Percentiles rank a stretch among this genome's conserved stretches.
phyloP scores from a whole-genome alignment of 92 coral and sea anemone genomes.

The Paramuricea clavata region DNA sequence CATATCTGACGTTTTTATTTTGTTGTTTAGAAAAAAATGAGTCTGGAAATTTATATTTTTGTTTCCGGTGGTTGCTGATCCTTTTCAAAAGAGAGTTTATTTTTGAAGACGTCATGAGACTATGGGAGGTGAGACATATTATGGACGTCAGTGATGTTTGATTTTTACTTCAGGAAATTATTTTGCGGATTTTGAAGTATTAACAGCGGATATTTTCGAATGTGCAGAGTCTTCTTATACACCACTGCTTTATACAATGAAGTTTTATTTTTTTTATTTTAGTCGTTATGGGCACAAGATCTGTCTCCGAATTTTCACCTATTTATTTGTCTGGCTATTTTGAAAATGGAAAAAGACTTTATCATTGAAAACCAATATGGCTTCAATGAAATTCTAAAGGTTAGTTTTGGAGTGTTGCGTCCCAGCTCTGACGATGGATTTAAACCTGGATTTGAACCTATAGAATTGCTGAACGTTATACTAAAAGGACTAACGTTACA shows the following conservation, averaged over 20 bases:
- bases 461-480: no score
- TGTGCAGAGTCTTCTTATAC: no score
- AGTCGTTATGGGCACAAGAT: slow-evolving; percentile 93
- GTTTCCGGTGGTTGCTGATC: slow-evolving; percentile 96
- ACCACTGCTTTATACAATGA: no score
- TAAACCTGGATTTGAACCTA: no score
- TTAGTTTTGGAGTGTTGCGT: no score
- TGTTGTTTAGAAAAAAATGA: slow-evolving; percentile 85
- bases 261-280: slow-evolving; percentile 2
- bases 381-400: slow-evolving; percentile 91
- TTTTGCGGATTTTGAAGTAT: no score
- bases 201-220: no score
- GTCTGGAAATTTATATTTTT: slow-evolving; percentile 95
- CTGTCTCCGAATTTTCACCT: slow-evolving; percentile 94
- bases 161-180: no score
- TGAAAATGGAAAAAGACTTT: slow-evolving; percentile 83
- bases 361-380: slow-evolving; percentile 89
- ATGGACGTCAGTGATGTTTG: no score
- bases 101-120: slow-evolving; percentile 88
- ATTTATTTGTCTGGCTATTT: slow-evolving; percentile 87
- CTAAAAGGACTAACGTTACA: background rate
- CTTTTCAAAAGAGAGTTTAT: slow-evolving; percentile 92
- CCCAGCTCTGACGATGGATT: no score
- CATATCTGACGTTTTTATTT: background rate
- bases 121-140: slow-evolving; percentile 87